Evolutionary conservation across 2,113 vertebrate genomes (phyloP), one percentile per base, ranked within the genome.

Genomic region (Zingel zingel): DNA sequence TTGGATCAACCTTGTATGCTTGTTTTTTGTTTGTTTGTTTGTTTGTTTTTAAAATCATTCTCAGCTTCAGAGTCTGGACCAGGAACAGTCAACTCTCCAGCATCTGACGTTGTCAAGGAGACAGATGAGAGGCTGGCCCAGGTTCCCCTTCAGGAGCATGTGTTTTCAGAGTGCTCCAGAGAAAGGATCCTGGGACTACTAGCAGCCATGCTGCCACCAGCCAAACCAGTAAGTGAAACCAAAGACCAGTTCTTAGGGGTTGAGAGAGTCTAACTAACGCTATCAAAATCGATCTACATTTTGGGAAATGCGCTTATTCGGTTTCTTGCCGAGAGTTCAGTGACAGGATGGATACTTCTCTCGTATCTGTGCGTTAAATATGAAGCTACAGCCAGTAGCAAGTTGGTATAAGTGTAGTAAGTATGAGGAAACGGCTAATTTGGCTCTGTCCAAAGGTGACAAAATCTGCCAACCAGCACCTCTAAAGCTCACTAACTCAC

Each of bases 151-250:
- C 97, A 97, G 77, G 98, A 98, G 4, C 97, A 99, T 51, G 96
- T 99, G 65, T 99, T 99, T 86, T 97, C 98, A 0, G 98, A 99
- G 77, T 99, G 98, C 88, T 99, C 97, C 79, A 96, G 98, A 90
- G 98, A 99, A 93, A 97, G 98, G 91, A 98, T 99, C 88, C 94
- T 99, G 77, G 98, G 98, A 14, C 92, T 99, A 33, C 85, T 99
- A 77, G 97, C 98, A 43, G 98, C 98, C 86, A 99, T 98, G 98
- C 88, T 99, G 83, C 98, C 98, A 45, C 96, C 97, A 74, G 93
- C 96, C 68, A 97, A 96, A 94, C 95, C 87, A 23, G 98, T 99
- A 95, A 2, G 80, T 65, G 4, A 58, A 63, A 74, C 7, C 27
- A 53, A 4, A 21, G 11, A 54, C 7, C 36, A 30, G 2, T 25